Conservation (phyloP, 1,140 invertebrate genomes). For the Batillaria attramentaria region DNA sequence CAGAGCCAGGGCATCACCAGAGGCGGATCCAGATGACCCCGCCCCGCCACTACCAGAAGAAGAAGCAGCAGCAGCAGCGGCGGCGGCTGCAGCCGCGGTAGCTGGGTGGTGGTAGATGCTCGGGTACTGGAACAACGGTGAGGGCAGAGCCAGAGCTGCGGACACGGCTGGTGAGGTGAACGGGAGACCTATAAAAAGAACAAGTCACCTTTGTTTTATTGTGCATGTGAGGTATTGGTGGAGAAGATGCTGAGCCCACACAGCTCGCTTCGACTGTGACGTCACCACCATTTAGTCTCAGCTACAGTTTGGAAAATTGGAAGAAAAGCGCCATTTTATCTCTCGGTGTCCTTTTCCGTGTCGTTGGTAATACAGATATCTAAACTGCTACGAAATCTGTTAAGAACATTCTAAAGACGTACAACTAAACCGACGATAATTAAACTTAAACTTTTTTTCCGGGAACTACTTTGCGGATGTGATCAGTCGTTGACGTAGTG, state of each 20-base stretch:
- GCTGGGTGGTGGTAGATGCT: constrained; percentile 37
- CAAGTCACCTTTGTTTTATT: background rate
- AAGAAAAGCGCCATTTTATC: background rate
- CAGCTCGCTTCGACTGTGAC: too few relatives aligned
- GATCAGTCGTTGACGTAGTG: too few relatives aligned
- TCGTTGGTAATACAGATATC: too few relatives aligned
- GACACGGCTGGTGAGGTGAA: constrained; percentile 29
- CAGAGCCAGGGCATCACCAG: background rate
- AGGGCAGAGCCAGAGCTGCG: constrained; percentile 25
- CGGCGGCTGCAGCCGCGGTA: constrained; percentile 24
- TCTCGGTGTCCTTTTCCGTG: constrained; percentile 4
- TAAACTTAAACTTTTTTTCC: too few relatives aligned
- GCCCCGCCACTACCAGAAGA: background rate
- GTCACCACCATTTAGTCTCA: too few relatives aligned
- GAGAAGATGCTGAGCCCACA: background rate
- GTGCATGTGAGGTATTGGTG: constrained; percentile 9
- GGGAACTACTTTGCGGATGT: too few relatives aligned
- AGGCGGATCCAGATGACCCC: background rate
- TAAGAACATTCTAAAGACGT: too few relatives aligned
- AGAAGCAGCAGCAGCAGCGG: constrained; percentile 20
- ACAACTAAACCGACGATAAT: too few relatives aligned
- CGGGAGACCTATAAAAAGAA: constrained; percentile 13
- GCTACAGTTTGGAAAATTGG: background rate
- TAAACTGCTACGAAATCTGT: too few relatives aligned
- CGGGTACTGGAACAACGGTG: constrained; percentile 56